Evolutionary conservation across 2,113 vertebrate genomes (phyloP).

Genomic region (Okapia johnstoni): DNA sequence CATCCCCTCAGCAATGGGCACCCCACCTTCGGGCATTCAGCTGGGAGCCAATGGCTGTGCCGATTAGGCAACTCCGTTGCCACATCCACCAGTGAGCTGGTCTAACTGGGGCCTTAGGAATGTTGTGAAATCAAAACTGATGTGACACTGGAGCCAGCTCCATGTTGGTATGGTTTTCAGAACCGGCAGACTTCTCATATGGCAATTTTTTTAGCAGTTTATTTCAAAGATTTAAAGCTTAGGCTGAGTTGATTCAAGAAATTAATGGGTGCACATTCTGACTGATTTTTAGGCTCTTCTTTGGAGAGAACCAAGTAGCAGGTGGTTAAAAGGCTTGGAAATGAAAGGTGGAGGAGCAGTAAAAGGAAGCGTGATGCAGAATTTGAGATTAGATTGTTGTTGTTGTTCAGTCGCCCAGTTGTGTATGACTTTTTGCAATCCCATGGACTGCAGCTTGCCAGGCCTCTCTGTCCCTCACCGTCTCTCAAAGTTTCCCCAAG

Average conservation of each 20-base stretch:
- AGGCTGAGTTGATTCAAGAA: not conserved
- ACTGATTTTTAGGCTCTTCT: not conserved
- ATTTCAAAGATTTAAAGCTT: constrained; percentile 2
- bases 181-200: not conserved
- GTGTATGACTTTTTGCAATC: not conserved
- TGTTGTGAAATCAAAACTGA: not conserved
- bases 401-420: not conserved
- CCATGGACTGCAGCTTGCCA: not conserved
- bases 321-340: not conserved
- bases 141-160: not conserved
- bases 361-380: not conserved
- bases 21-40: not conserved
- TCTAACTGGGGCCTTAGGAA: not conserved
- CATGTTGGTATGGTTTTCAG: not conserved
- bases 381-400: not conserved
- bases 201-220: not conserved
- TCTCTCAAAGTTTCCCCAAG: not conserved
- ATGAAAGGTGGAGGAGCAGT: not conserved
- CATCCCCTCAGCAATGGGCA: not conserved
- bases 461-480: not conserved
- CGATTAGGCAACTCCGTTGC: not conserved
- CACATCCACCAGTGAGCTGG: not conserved
- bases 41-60: not conserved
- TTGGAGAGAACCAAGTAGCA: not conserved
- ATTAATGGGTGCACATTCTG: not conserved